Evolutionary conservation across 2,113 vertebrate species (phyloP), one percentile per base, ranked within the genome.

Genomic region (Poeciliopsis turrubarensis): DNA sequence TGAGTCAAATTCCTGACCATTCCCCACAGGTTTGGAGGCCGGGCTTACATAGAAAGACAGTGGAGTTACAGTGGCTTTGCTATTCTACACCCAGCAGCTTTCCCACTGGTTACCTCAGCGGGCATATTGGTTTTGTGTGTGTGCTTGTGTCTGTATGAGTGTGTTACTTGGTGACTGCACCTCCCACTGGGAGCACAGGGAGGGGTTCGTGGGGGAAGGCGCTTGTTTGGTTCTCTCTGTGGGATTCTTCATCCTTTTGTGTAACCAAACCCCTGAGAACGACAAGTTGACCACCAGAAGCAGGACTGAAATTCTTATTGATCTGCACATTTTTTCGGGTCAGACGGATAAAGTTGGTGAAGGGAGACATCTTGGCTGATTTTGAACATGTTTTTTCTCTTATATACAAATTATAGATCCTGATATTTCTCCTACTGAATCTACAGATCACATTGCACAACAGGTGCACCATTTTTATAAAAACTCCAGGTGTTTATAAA

Each of bases 241-340:
- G 65, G 78, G 79, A 77, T 75, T 70, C 47, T 60, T 77, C 61
- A 31, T 73, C 89, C 75, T 91, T 88, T 89, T 44, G 64, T 91
- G 90, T 91, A 93, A 93, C 91, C 86, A 87, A 93, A 91, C 84
- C 88, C 86, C 83, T 93, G 92, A 92, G 91, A 94, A 92, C 79
- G 5, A 85, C 81, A 85, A 60, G 79, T 70, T 86, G 72, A 81
- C 62, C 75, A 77, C 68, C 64, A 47, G 31, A 74, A 60, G 68
- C 78, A 72, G 62, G 72, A 70, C 2, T 54, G 29, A 86, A 73
- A 31, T 64, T 69, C 54, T 65, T 80, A 75, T 66, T 78, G 73
- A 30, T 81, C 34, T 77, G 12, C 77, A 82, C 2, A 32, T 60
- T 34, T 71, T 63, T 22, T 15, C n/a, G 29, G 10, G n/a, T 29